phyloP scores from a whole-genome alignment of 2,888 invertebrate genomes.

The Dasypolia templi region DNA sequence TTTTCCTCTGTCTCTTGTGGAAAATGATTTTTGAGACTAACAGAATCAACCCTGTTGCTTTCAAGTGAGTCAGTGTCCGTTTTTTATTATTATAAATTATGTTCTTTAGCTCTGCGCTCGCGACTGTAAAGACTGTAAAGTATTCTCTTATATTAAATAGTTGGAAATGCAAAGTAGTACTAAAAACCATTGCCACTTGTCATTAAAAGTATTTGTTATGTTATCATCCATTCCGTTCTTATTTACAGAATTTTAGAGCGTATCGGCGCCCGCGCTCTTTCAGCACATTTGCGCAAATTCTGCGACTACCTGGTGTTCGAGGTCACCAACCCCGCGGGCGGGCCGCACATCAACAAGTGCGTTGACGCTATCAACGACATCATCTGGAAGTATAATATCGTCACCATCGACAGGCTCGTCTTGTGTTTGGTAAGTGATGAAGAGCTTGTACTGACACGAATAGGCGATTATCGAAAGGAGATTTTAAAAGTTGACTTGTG shows the following conservation, averaged over 20 bases:
- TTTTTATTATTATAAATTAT: background rate
- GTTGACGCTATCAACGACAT: constrained; percentile 98
- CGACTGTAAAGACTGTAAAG: background rate
- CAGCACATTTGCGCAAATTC: constrained; percentile 97
- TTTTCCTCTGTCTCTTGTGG: constrained; percentile 98
- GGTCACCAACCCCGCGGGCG: constrained; percentile 96
- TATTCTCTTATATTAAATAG: background rate
- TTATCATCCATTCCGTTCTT: background rate
- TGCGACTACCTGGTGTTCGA: constrained; percentile 98
- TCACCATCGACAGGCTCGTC: constrained; percentile 97
- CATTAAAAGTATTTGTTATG: too few relatives aligned
- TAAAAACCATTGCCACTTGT: background rate
- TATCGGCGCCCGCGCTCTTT: constrained; percentile 97
- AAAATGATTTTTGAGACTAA: constrained; percentile 99
- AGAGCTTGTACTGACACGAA: background rate
- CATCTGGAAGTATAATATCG: constrained; percentile 99
- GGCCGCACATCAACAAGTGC: constrained; percentile 97
- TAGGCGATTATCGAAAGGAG: background rate
- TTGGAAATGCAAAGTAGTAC: background rate
- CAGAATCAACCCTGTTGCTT: constrained; percentile 98
- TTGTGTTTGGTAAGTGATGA: constrained; percentile 94
- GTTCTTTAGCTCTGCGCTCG: background rate
- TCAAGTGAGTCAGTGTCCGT: constrained; percentile 92
- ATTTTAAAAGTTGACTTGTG: background rate
- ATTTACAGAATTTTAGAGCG: constrained; percentile 95